phyloP scores from a whole-genome alignment of 1,140 invertebrate species.

The Cheumatopsyche charites region DNA sequence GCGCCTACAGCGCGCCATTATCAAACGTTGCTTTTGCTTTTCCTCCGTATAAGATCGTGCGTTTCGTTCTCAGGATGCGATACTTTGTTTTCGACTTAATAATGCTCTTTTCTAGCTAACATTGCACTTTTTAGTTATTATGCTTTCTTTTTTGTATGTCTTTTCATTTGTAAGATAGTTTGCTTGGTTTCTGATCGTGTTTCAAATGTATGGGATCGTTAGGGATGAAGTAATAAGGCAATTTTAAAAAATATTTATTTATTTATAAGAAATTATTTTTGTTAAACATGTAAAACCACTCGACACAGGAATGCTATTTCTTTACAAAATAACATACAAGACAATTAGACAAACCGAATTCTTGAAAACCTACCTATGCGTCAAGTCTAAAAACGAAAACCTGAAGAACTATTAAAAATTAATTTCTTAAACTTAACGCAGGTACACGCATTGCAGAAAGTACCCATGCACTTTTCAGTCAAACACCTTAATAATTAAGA shows the following conservation, averaged over 20 bases:
- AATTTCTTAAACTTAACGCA: constrained; percentile 60
- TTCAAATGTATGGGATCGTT: background rate
- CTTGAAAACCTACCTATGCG: constrained; percentile 61
- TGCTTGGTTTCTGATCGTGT: too few relatives aligned
- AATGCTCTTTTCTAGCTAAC: too few relatives aligned
- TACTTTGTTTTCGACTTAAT: background rate
- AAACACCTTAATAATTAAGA: constrained; percentile 50
- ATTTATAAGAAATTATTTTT: constrained; percentile 64
- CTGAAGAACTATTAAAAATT: constrained; percentile 59
- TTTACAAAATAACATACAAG: constrained; percentile 64
- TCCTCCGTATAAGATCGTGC: too few relatives aligned
- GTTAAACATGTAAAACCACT: constrained; percentile 65
- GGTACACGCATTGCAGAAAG: constrained; percentile 48
- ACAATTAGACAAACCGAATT: constrained; percentile 63
- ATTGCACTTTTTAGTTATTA: too few relatives aligned
- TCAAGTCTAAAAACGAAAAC: constrained; percentile 63
- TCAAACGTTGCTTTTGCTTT: background rate
- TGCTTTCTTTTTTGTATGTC: too few relatives aligned
- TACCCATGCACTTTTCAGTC: constrained; percentile 47
- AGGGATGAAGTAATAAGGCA: constrained; percentile 31
- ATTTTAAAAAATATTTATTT: constrained; percentile 51
- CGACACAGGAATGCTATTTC: constrained; percentile 64
- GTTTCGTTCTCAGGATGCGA: too few relatives aligned
- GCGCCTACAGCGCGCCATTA: constrained; percentile 29
- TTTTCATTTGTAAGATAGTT: too few relatives aligned